phyloP scores from a whole-genome alignment of 2,888 invertebrate genomes.

The Prenolepis imparis region DNA sequence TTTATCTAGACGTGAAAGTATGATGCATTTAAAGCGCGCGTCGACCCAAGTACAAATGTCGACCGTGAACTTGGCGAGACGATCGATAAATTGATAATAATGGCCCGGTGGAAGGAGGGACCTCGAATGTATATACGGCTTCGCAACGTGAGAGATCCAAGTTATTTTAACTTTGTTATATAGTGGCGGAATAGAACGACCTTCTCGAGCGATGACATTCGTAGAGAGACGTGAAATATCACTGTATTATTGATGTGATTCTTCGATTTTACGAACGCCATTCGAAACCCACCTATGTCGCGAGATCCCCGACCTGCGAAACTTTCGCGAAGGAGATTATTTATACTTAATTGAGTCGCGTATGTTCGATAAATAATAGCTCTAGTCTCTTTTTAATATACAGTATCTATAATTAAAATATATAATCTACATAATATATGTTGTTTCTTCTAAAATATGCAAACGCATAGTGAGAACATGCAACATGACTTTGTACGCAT shows the following conservation, averaged over 20 bases:
- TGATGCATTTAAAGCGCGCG: background rate
- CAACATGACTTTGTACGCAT: background rate
- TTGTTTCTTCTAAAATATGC: background rate
- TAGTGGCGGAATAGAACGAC: background rate
- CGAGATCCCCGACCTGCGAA: background rate
- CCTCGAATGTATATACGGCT: background rate
- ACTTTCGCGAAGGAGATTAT: constrained; percentile 35
- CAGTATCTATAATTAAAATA: background rate
- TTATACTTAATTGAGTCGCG: constrained; percentile 4
- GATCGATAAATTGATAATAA: constrained; percentile 33
- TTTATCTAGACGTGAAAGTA: background rate
- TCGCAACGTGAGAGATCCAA: background rate
- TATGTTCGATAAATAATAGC: constrained; percentile 25
- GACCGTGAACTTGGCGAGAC: constrained; percentile 2
- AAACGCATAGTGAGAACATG: background rate
- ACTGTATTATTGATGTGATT: background rate
- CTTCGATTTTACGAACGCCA: background rate
- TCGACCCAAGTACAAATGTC: background rate
- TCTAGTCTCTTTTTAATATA: constrained; percentile 34
- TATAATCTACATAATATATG: background rate
- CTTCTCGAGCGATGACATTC: background rate
- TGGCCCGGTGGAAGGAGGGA: background rate
- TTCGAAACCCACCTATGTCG: background rate
- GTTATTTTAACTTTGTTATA: constrained; percentile 19
- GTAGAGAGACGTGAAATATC: background rate